Evolutionary conservation across 2,888 invertebrate genomes (phyloP).

Genomic region (Catonia carolina): DNA sequence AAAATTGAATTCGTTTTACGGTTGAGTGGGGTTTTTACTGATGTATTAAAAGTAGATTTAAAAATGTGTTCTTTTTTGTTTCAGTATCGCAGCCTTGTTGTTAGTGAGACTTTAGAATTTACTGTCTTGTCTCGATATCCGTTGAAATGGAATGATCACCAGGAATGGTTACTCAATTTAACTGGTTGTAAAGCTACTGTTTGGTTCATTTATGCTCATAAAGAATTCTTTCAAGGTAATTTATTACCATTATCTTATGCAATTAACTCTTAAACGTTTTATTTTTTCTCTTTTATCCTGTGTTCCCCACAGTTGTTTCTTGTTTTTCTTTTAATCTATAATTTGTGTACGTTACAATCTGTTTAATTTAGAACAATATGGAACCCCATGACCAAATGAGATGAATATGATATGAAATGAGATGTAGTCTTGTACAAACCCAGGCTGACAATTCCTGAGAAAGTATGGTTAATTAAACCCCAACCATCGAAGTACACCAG

Average conservation of each 20-base stretch:
- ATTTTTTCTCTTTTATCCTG: not conserved
- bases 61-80: too few species aligned
- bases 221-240: slow-evolving; percentile 82
- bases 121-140: slow-evolving; percentile 85
- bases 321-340: too few species aligned
- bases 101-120: slow-evolving; percentile 93
- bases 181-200: slow-evolving; percentile 93
- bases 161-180: slow-evolving; percentile 85
- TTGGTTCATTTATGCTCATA: slow-evolving; percentile 88
- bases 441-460: too few species aligned
- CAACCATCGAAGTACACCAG: too few species aligned
- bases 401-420: not conserved
- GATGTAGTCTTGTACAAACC: not conserved
- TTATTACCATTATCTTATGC: not conserved
- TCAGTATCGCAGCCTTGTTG: slow-evolving; percentile 78
- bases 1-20: too few species aligned
- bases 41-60: too few species aligned
- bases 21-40: too few species aligned
- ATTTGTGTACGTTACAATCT: too few species aligned
- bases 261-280: not conserved
- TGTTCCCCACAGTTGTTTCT: too few species aligned
- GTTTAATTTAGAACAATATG: too few species aligned
- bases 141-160: slow-evolving; percentile 91
- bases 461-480: too few species aligned
- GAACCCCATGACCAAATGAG: too few species aligned